Conservation (phyloP, 2,113 vertebrate genomes). For the Mustela nigripes region DNA sequence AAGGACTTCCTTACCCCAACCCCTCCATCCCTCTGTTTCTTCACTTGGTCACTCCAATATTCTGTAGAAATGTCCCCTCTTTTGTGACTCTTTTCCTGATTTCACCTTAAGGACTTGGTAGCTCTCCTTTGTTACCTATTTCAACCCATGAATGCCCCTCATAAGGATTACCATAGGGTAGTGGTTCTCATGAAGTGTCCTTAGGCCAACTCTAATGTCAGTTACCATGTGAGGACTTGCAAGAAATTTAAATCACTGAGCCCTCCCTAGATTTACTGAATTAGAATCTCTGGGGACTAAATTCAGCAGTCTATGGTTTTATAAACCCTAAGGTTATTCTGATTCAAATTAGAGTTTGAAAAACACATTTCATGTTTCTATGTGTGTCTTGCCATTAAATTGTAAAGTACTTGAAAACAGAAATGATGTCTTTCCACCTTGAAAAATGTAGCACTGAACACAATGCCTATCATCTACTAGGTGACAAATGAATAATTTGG, state of each 20-base stretch:
- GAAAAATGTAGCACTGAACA: background rate
- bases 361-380: background rate
- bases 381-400: background rate
- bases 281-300: background rate
- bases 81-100: background rate
- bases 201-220: background rate
- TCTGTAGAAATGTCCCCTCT: background rate
- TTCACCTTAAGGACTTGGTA: background rate
- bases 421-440: background rate
- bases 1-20: background rate
- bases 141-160: too few relatives aligned
- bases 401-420: background rate
- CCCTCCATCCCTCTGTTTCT: background rate
- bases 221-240: background rate
- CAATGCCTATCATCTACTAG: background rate
- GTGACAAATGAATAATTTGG: background rate
- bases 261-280: background rate
- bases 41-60: background rate
- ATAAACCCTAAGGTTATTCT: background rate
- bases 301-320: background rate
- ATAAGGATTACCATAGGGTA: background rate
- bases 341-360: background rate
- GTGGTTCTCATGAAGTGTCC: background rate
- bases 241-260: background rate
- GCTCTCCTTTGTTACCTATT: background rate